Conservation (phyloP, 2,888 invertebrate species). For the Aleiodes testaceus region DNA sequence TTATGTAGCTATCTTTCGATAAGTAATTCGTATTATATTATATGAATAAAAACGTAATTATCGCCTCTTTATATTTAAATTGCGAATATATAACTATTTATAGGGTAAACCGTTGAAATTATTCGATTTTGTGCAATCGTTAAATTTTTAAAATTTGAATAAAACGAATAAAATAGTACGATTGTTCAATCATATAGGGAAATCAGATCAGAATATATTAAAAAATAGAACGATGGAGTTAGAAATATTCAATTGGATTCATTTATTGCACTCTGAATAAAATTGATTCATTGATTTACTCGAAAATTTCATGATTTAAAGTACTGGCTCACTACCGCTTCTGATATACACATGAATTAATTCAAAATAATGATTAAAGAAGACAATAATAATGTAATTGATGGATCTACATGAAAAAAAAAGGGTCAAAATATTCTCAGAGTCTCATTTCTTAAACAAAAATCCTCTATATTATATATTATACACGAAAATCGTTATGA, state of each 20-base stretch:
- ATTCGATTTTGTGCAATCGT: conserved; percentile 18
- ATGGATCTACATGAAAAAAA: background rate
- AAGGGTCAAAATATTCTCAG: background rate
- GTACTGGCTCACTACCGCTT: background rate
- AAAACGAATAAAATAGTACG: background rate
- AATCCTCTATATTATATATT: conserved; percentile 21
- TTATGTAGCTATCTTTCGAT: conserved; percentile 10
- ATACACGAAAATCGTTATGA: conserved; percentile 26
- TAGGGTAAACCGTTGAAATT: no score
- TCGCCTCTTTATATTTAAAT: background rate
- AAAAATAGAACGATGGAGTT: background rate
- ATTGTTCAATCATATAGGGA: no score
- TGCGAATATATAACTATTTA: conserved; percentile 4
- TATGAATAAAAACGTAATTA: conserved; percentile 9
- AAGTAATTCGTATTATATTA: conserved; percentile 8
- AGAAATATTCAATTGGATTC: background rate
- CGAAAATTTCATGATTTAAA: background rate
- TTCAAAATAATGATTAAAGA: background rate
- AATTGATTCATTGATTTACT: background rate
- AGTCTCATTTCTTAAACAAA: background rate
- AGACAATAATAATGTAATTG: no score
- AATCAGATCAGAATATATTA: background rate
- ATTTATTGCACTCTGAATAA: conserved; percentile 4
- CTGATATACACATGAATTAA: background rate
- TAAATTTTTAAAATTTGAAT: background rate